A percentile compares a stretch with the other conserved stretches of the same genome.
These are phyloP conservation scores for Actinernus sp. DNA, from an alignment of 92 coral and sea anemone species.

Conservation along the genomic window DNA sequence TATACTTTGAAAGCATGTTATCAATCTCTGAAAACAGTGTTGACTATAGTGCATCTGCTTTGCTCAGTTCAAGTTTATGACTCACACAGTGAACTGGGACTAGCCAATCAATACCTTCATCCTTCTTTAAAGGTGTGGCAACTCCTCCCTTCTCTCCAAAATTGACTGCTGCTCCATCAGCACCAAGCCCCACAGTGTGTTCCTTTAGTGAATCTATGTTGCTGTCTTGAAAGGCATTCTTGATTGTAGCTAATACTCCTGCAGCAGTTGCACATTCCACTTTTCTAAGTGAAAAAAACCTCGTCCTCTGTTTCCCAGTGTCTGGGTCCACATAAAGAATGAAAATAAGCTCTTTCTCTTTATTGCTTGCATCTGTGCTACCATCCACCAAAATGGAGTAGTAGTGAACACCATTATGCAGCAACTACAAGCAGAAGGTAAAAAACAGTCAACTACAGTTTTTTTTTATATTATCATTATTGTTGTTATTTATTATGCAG, in stretches of 20 bases:
- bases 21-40: constrained; percentile 49
- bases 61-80: constrained; percentile 59
- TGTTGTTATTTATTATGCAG: no score
- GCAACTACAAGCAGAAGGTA: constrained; percentile 18
- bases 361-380: constrained; percentile 54
- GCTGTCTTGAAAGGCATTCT: constrained; percentile 37
- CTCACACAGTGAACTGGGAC: constrained; percentile 57
- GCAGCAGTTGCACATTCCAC: constrained; percentile 34
- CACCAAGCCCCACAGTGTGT: constrained; percentile 55
- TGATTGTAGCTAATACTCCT: constrained; percentile 35
- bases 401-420: constrained; percentile 29
- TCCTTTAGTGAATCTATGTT: constrained; percentile 17
- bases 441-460: no score
- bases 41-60: constrained; percentile 56
- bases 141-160: constrained; percentile 40
- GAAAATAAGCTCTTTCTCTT: constrained; percentile 25
- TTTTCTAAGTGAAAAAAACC: constrained; percentile 35
- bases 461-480: no score
- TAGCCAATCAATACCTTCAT: no score
- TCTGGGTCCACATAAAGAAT: constrained; percentile 39
- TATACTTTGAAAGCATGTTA: constrained; percentile 20
- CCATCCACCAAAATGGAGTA: constrained; percentile 60
- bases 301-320: constrained; percentile 22
- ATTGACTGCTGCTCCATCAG: constrained; percentile 46
- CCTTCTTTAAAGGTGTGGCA: constrained; percentile 34